A percentile compares a stretch with the other conserved stretches of the same genome.
phyloP scores from a whole-genome alignment of 2,888 invertebrate species.

The Coecobrya sp. region DNA sequence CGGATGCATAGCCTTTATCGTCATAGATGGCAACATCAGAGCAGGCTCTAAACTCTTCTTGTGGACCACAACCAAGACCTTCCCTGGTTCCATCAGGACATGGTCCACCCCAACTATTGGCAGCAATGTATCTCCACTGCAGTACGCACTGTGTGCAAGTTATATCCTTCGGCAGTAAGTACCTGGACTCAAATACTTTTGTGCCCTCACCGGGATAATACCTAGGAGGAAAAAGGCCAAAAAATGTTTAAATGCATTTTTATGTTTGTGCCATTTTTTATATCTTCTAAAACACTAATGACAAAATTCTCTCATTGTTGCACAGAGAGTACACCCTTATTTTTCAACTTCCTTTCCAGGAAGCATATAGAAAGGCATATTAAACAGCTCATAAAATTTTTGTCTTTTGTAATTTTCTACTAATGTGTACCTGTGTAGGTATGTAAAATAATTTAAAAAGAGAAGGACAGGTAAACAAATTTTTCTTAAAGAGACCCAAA shows the following conservation, averaged over 20 bases:
- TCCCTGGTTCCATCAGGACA: constrained; percentile 90
- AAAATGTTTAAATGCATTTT: constrained; percentile 87
- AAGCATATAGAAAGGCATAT: constrained; percentile 19
- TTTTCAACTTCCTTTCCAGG: constrained; percentile 72
- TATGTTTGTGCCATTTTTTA: constrained; percentile 90
- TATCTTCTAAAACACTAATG: constrained; percentile 32
- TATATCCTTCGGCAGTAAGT: constrained; percentile 90
- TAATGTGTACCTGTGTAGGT: not conserved
- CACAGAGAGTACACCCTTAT: constrained; percentile 17
- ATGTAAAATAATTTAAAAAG: constrained; percentile 9
- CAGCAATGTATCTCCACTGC: constrained; percentile 96
- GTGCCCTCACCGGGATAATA: constrained; percentile 91
- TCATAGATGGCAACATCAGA: constrained; percentile 93
- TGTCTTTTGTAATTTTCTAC: not conserved
- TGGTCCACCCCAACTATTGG: constrained; percentile 93
- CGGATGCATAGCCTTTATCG: constrained; percentile 87
- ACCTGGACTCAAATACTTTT: constrained; percentile 93
- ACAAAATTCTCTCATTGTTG: not conserved
- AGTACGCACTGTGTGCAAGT: constrained; percentile 94
- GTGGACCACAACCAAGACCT: constrained; percentile 87
- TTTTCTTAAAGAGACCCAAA: constrained; percentile 1
- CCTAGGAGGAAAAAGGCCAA: constrained; percentile 82
- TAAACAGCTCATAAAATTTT: constrained; percentile 62
- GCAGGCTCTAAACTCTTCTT: constrained; percentile 91
- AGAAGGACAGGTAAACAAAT: not conserved